Evolutionary conservation across 2,113 vertebrate genomes (phyloP), one percentile per base, ranked within the genome.

Genomic region (Eretmochelys imbricata): DNA sequence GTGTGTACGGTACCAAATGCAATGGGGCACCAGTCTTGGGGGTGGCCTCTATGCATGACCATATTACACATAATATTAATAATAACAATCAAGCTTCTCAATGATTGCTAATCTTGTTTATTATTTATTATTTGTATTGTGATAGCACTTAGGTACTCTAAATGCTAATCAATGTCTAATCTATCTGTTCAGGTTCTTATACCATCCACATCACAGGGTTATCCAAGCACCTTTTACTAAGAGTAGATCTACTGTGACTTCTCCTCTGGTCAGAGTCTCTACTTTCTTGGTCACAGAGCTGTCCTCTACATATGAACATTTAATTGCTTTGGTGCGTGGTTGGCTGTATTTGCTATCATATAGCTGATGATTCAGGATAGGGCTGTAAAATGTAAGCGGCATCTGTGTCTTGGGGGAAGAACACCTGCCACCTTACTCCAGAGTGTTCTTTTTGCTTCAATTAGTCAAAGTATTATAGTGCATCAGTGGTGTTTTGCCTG

Each of bases 401-500:
- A 78, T 78, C 85, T 10, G 5, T 79, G 49, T 48, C 72, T 88
- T 3, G 29, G 59, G 57, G 57, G 27, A 59, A 59, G 57, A 59
- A 59, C 2, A 1, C n/a, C 91, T 93, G 85, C 86, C 81, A 89
- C 25, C 12, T 6, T 0, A 0, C 50, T 84, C 85, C 84, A 95
- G 88, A 89, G 92, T 79, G 93, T 91, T 89, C 31, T 51, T 48
- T 92, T 80, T 88, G n/a, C 50, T 85, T 87, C 53, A 79, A 48
- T 62, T 85, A 96, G 9, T 69, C 81, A 42, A 92, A 92, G 4
- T 1, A 0, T 57, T 17, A 31, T n/a, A 25, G 3, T 89, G 49
- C 81, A 65, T 13, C 72, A 48, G 57, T 87, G 94, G 85, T 27
- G 96, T 97, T 96, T 94, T 91, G 80, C 81, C 16, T 84, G 35